Percentiles rank a stretch among this genome's conserved stretches.
phyloP scores from a whole-genome alignment of 2,113 vertebrate genomes.

The Mesitornis unicolor region DNA sequence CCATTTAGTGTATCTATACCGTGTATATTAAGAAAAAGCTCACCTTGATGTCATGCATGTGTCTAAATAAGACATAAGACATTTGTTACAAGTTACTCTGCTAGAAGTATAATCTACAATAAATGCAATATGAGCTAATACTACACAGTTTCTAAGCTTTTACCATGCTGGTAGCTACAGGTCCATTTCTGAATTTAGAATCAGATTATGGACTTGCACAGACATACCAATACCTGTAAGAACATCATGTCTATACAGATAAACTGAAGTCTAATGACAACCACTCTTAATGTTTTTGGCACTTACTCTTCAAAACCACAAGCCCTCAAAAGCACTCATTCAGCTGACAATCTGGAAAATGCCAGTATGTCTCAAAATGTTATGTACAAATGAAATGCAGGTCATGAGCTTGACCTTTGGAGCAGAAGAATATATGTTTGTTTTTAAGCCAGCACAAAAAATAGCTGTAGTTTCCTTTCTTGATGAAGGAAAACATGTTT shows the following conservation, averaged over 20 bases:
- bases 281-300: background rate
- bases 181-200: background rate
- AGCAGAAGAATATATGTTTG: background rate
- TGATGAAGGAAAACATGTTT: conserved; percentile 66
- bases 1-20: background rate
- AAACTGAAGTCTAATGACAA: background rate
- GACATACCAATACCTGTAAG: background rate
- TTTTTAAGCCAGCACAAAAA: background rate
- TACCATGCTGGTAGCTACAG: background rate
- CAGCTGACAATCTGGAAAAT: background rate
- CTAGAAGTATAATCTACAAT: background rate
- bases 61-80: background rate
- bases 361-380: background rate
- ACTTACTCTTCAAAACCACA: background rate
- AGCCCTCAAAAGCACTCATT: background rate
- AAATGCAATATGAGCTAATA: background rate
- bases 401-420: background rate
- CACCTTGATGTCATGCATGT: background rate
- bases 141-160: background rate
- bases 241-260: background rate
- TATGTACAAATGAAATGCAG: conserved; percentile 10
- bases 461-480: conserved; percentile 40
- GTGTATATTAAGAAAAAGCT: background rate
- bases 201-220: background rate
- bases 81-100: background rate